Evolutionary conservation across 2,797 vertebrate species (phyloP).

Genomic region (Cephalopachus bancanus): DNA sequence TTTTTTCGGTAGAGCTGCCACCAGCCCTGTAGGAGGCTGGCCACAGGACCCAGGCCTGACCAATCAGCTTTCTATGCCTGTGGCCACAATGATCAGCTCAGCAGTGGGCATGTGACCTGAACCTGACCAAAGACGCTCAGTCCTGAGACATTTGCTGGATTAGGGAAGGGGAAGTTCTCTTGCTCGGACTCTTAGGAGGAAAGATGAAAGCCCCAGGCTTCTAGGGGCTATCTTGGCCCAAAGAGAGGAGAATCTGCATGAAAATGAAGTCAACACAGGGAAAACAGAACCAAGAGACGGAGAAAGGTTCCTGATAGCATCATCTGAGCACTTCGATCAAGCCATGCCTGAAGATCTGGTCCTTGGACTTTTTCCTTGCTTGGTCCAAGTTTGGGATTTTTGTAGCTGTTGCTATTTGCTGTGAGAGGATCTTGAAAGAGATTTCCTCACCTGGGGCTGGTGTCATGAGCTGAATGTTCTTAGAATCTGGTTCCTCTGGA

Average conservation of each 20-base stretch:
- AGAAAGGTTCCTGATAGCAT: not conserved
- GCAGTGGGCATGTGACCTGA: not conserved
- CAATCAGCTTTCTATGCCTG: not conserved
- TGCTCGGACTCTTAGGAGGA: not conserved
- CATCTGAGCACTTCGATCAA: conserved; percentile 1
- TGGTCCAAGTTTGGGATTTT: not conserved
- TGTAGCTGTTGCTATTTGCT: not conserved
- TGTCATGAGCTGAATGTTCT: not conserved
- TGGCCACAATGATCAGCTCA: not conserved
- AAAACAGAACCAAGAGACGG: not conserved
- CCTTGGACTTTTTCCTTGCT: not conserved
- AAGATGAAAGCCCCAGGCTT: not conserved
- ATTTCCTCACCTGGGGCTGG: conserved; percentile 54
- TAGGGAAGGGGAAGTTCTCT: not conserved
- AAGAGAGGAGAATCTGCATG: not conserved
- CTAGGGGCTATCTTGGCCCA: not conserved
- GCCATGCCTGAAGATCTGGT: conserved; percentile 9
- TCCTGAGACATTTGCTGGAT: not conserved
- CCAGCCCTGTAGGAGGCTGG: not conserved
- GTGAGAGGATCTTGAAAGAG: not conserved
- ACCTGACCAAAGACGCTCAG: not conserved
- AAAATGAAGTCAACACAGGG: not conserved
- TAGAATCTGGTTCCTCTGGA: not conserved
- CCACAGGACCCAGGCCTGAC: not conserved
- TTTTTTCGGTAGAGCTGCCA: not conserved